phyloP scores from a whole-genome alignment of 2,113 vertebrate species.

The Arizona elegans region DNA sequence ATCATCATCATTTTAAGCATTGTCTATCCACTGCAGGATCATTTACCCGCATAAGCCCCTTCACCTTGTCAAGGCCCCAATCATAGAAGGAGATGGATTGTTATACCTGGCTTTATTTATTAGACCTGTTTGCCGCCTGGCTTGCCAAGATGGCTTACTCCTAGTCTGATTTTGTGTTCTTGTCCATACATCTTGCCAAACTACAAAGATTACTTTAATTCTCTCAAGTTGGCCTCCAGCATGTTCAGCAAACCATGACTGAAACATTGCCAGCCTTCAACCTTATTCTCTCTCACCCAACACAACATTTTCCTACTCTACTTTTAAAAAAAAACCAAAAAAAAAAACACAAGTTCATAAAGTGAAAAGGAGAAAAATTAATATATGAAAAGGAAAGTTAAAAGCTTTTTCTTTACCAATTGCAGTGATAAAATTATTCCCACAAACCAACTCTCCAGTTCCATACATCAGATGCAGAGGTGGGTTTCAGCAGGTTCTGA shows the following conservation, averaged over 20 bases:
- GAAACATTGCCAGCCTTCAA: neutral
- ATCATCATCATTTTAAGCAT: neutral
- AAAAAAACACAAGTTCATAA: neutral
- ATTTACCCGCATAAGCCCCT: neutral
- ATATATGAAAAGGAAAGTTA: neutral
- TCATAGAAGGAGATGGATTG: neutral
- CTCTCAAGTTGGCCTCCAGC: neutral
- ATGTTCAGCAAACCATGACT: neutral
- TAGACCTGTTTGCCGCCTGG: neutral
- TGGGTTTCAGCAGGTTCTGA: too few species aligned
- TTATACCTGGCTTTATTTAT: neutral
- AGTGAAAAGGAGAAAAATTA: neutral
- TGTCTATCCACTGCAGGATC: neutral
- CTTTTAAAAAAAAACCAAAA: neutral
- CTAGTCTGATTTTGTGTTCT: neutral
- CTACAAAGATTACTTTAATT: neutral
- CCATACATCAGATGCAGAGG: neutral
- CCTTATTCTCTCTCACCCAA: neutral
- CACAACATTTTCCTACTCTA: neutral
- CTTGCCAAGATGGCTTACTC: neutral
- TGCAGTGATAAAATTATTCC: neutral
- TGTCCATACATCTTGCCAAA: neutral
- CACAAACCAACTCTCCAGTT: neutral
- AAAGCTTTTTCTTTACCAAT: neutral
- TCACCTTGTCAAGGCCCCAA: neutral